phyloP scores from a whole-genome alignment of 2,113 vertebrate species.

The Balaenoptera acutorostrata region DNA sequence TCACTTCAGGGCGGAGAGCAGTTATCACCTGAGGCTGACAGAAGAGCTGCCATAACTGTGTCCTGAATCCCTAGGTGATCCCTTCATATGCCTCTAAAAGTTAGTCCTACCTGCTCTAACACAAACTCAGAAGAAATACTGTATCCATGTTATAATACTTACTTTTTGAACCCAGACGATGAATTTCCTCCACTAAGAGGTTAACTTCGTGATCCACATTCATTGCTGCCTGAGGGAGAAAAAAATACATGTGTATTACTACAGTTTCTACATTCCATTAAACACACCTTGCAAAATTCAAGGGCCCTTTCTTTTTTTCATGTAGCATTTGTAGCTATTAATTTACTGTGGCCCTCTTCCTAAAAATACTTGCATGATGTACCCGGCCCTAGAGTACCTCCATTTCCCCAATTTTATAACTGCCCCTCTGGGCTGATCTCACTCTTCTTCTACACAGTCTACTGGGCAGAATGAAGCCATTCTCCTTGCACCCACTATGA shows the following conservation, averaged over 20 bases:
- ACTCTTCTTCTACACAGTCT: not conserved
- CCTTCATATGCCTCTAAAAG: not conserved
- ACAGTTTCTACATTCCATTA: not conserved
- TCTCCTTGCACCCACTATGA: not conserved
- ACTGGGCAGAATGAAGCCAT: not conserved
- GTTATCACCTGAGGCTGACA: not conserved
- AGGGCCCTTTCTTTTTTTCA: not conserved
- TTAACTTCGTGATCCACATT: slow-evolving; percentile 91
- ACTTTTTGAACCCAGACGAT: slow-evolving; percentile 92
- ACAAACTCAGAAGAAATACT: not conserved
- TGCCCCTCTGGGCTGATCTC: too few relatives aligned
- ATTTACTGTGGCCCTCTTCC: not conserved
- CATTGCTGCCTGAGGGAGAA: slow-evolving; percentile 83
- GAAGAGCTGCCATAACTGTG: not conserved
- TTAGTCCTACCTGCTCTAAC: not conserved
- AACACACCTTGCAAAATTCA: not conserved
- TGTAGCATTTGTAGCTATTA: not conserved
- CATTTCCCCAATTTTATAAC: not conserved
- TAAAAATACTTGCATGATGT: not conserved
- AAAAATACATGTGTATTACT: not conserved
- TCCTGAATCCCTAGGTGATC: not conserved
- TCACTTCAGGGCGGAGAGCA: not conserved
- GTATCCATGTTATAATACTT: slow-evolving; percentile 68
- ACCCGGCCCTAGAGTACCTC: not conserved
- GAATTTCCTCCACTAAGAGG: slow-evolving; percentile 92